Base-by-base conservation (phyloP, 2,113 vertebrate genomes). In the Nothobranchius furzeri region DNA sequence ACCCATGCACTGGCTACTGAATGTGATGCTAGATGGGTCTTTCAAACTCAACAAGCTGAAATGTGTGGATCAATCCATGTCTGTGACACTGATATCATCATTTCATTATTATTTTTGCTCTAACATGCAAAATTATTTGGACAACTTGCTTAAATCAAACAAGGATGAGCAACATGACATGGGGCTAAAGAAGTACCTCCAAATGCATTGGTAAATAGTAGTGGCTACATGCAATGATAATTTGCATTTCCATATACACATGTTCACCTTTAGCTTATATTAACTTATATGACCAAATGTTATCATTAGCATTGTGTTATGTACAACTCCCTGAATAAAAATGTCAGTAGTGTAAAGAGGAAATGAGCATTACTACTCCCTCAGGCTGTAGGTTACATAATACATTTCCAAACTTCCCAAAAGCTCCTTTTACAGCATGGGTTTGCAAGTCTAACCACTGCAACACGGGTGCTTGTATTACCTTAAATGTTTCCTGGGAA, bases 331-430 rank as follows among this genome's bases (percentile, higher is more conserved):
- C 37, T 40, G 37, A 7, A 7, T 40, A 40, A 30, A 30, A 30
- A 30, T 30, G 30, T 76, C 47, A 61, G 53, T 36, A 49, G 35
- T 12, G n/a, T 3, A 53, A 76, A 56, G 43, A 66, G 72, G 45
- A 70, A 76, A 76, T 60, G 4, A 68, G 17, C 25, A 68, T 62
- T 49, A 54, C n/a, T 35, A 47, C 35, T 46, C 4, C 12, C 35
- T 65, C 15, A 69, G 52, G 47, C 1, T 40, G 50, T 49, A 56
- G 20, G 40, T 72, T 69, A 49, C 60, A 49, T 46, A 49, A 50
- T 54, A n/a, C 53, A 60, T 30, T 50, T 9, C 17, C 35, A 47
- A 56, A 70, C 15, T 37, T 6, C 56, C 48, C 17, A 65, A 52
- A 25, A n/a, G 1, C 3, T 30, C 40, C 20, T 13, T 24, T 42